Conservation (phyloP, 2,113 vertebrate species). For the Patagioenas fasciata region DNA sequence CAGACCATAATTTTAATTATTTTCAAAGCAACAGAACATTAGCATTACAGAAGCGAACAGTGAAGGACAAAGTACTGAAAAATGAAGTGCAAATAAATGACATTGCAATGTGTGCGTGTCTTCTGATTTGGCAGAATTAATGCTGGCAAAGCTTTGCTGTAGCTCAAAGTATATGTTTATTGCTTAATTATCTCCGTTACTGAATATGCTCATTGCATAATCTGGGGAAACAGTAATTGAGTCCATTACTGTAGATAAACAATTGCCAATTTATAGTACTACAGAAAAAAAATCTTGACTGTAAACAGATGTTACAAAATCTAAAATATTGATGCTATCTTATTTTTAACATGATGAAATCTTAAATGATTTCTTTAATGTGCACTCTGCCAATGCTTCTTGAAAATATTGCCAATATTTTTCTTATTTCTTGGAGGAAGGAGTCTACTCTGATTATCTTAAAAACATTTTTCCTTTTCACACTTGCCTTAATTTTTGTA, state of each 20-base stretch:
- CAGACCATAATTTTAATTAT: background rate
- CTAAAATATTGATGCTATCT: conserved; percentile 18
- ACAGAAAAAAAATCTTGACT: conserved; percentile 32
- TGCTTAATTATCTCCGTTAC: conserved; percentile 60
- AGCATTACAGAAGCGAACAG: background rate
- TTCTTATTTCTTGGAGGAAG: background rate
- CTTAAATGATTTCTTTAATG: background rate
- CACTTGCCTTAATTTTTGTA: background rate
- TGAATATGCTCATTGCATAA: conserved; percentile 51
- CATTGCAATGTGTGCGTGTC: background rate
- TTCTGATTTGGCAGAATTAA: conserved; percentile 45
- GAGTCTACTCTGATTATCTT: background rate
- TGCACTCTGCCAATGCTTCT: background rate
- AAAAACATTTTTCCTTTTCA: background rate
- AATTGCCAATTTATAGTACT: conserved; percentile 58
- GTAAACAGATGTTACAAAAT: conserved; percentile 50
- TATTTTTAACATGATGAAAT: conserved; percentile 17
- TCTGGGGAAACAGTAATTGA: conserved; percentile 42
- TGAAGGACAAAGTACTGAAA: background rate
- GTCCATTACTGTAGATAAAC: conserved; percentile 57
- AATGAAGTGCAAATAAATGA: conserved; percentile 5
- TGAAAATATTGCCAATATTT: background rate
- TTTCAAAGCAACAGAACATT: background rate
- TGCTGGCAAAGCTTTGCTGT: conserved; percentile 36
- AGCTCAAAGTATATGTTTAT: conserved; percentile 49